Conservation (phyloP, 2,888 invertebrate genomes). For the Iphiclides podalirius region DNA sequence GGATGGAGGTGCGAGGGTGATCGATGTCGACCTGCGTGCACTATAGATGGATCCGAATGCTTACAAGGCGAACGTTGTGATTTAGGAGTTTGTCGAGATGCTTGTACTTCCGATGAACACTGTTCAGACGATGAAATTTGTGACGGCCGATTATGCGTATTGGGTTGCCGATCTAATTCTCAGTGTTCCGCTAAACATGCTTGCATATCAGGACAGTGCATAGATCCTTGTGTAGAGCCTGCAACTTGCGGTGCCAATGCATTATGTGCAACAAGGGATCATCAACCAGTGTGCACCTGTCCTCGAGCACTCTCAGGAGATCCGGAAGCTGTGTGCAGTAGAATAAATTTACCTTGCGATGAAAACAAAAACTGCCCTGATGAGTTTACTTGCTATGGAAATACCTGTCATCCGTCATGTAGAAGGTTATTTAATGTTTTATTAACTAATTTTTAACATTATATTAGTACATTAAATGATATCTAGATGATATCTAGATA, state of each 20-base stretch:
- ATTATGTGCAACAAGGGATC: constrained; percentile 84
- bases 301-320: constrained; percentile 86
- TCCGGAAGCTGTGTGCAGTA: constrained; percentile 86
- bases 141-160: constrained; percentile 87
- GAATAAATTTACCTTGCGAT: constrained; percentile 83
- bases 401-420: constrained; percentile 88
- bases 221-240: constrained; percentile 86
- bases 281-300: constrained; percentile 87
- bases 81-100: constrained; percentile 88
- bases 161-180: constrained; percentile 89
- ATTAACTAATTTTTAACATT: too few relatives aligned
- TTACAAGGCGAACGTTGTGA: constrained; percentile 90
- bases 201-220: constrained; percentile 90
- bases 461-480: too few relatives aligned
- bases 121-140: constrained; percentile 94
- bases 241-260: constrained; percentile 93
- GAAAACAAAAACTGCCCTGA: constrained; percentile 84
- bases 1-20: constrained; percentile 87
- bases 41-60: constrained; percentile 84
- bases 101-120: constrained; percentile 91
- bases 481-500: too few relatives aligned
- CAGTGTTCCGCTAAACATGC: constrained; percentile 86
- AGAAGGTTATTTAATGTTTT: too few relatives aligned
- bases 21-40: constrained; percentile 89
- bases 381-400: constrained; percentile 88